Percentiles rank a stretch among this genome's conserved stretches.
Evolutionary conservation across 2,888 invertebrate genomes (phyloP).

Genomic region (Drosophila differens): DNA sequence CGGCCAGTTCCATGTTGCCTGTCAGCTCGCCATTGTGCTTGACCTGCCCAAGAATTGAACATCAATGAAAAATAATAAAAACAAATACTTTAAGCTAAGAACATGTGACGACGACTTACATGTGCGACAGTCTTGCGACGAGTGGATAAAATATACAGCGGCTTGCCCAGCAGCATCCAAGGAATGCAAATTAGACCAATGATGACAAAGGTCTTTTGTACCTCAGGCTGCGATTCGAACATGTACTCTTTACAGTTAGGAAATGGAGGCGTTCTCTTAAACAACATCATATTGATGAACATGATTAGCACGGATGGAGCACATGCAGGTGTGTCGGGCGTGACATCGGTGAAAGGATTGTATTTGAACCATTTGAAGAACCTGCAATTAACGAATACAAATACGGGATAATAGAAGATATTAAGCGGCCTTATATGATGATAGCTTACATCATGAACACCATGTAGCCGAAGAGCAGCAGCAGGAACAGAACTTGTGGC

Average conservation of each 20-base stretch:
- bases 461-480: slow-evolving; percentile 96
- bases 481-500: slow-evolving; percentile 95
- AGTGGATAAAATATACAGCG: slow-evolving; percentile 88
- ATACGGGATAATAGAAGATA: neutral
- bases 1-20: slow-evolving; percentile 89
- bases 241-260: slow-evolving; percentile 87
- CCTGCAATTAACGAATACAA: slow-evolving; percentile 27
- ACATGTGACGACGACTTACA: slow-evolving; percentile 53
- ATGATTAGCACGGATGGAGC: slow-evolving; percentile 92
- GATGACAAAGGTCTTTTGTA: slow-evolving; percentile 93
- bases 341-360: slow-evolving; percentile 85
- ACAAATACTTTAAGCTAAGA: neutral
- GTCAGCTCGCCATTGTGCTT: slow-evolving; percentile 88
- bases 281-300: slow-evolving; percentile 93
- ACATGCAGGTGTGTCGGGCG: slow-evolving; percentile 86
- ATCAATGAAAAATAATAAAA: neutral
- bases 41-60: slow-evolving; percentile 43
- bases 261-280: slow-evolving; percentile 86
- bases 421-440: neutral
- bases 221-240: slow-evolving; percentile 89
- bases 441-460: slow-evolving; percentile 90
- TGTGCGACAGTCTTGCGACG: slow-evolving; percentile 73
- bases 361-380: slow-evolving; percentile 96
- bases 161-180: slow-evolving; percentile 97
- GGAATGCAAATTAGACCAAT: slow-evolving; percentile 94